Evolutionary conservation across 2,888 invertebrate genomes (phyloP), one percentile per base, ranked within the genome.

Genomic region (Torymus texanus): DNA sequence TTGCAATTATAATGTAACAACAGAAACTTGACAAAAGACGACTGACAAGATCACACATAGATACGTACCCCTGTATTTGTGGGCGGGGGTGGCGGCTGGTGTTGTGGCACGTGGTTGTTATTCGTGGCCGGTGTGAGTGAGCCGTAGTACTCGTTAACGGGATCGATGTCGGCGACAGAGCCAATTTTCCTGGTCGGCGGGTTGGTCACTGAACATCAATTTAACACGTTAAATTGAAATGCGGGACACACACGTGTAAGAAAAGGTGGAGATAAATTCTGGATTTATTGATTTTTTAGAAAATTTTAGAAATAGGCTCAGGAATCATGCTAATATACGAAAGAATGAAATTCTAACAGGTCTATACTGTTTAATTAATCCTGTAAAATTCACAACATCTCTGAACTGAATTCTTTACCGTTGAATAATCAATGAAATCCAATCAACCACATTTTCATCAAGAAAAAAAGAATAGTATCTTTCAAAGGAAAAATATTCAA

Each of bases 131-230:
- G 90, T 83, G 91, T 92, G 82, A 93, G 88, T 21, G 95, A 95
- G 68, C 96, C 96, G 89, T 95, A 96, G 87, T 95, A 94, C 83
- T 97, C 96, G 91, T 96, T 97, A 74, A 98, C 93, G 1, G 98
- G 98, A 91, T 99, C 98, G 89, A 98, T 95, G 90, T 98, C 98
- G 51, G 96, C 95, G 83, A 98, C 96, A n/a, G 97, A 96, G 2
- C 97, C 97, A 87, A 97, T 95, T 87, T 94, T 93, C 82, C 95
- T 92, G 72, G 91, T 90, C 72, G 92, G 91, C 82, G 91, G 91
- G 85, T 91, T 91, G 84, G 91, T 91, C 82, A 92, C 92, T 92
- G 86, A 51, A 56, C n/a, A 51, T 10, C 14, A 13, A 62, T 29
- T 29, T 14, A n/a, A 10, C 51, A 72, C n/a, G 41, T 41, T 41